A percentile compares a stretch with the other conserved stretches of the same genome.
Evolutionary conservation across 2,797 vertebrate genomes (phyloP).

Genomic region (Xiphophorus birchmanni): DNA sequence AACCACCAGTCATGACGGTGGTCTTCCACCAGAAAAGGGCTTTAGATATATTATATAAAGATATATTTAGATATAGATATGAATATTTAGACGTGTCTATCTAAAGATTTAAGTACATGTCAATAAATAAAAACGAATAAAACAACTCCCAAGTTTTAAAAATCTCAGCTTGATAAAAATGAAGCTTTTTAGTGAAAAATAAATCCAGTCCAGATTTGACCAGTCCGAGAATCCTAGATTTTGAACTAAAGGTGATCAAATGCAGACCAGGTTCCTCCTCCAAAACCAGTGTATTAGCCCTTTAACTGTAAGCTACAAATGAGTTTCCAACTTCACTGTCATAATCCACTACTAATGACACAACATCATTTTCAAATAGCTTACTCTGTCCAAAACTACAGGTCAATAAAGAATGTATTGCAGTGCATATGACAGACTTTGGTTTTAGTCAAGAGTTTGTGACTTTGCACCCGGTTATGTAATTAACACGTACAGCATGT

Average conservation of each 20-base stretch:
- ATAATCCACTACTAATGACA: background rate
- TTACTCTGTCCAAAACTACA: background rate
- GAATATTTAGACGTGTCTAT: background rate
- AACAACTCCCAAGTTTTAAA: background rate
- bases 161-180: background rate
- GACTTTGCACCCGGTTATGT: no score
- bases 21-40: background rate
- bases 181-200: background rate
- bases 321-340: background rate
- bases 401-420: background rate
- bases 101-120: background rate
- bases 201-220: background rate
- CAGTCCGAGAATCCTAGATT: background rate
- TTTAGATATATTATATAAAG: background rate
- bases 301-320: background rate
- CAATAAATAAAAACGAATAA: background rate
- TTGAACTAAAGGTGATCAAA: background rate
- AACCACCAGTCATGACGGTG: background rate
- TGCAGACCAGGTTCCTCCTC: background rate
- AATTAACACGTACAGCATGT: background rate
- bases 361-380: background rate
- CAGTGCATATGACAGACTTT: background rate
- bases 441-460: background rate
- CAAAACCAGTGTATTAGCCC: background rate
- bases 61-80: background rate